Conservation (phyloP, 2,888 invertebrate genomes). For the Philaethria dido region DNA sequence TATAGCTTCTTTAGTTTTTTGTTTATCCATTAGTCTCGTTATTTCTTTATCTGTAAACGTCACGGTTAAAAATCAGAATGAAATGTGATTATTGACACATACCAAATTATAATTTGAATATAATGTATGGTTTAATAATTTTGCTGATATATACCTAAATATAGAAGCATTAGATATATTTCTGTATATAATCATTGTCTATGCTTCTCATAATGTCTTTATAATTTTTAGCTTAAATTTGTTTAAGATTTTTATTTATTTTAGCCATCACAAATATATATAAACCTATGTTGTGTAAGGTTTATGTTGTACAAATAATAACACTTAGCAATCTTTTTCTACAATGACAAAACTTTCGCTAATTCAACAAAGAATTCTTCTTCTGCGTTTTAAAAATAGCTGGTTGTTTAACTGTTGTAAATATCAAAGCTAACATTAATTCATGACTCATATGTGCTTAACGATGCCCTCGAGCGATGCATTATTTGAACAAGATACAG, state of each 20-base stretch:
- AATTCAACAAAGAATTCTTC: neutral
- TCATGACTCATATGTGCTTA: slow-evolving; percentile 29
- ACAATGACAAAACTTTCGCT: neutral
- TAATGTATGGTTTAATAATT: too few relatives aligned
- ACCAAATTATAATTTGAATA: too few relatives aligned
- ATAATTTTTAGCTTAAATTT: too few relatives aligned
- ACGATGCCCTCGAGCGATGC: slow-evolving; percentile 36
- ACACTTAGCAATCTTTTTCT: neutral
- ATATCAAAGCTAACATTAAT: slow-evolving; percentile 32
- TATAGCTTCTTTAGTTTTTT: neutral
- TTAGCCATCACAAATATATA: neutral
- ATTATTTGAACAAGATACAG: slow-evolving; percentile 39
- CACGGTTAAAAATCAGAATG: neutral
- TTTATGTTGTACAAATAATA: neutral
- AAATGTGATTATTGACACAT: neutral
- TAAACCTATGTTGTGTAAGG: neutral
- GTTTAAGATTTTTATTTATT: too few relatives aligned
- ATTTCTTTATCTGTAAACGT: neutral
- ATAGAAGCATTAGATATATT: too few relatives aligned
- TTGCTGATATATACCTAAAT: too few relatives aligned
- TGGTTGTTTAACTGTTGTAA: slow-evolving; percentile 18
- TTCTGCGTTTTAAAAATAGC: neutral
- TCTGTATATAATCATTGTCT: too few relatives aligned
- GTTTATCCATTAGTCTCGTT: neutral
- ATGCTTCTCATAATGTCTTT: too few relatives aligned